Base-by-base conservation (phyloP, 2,797 vertebrate genomes). In the Scarus forsteni region DNA sequence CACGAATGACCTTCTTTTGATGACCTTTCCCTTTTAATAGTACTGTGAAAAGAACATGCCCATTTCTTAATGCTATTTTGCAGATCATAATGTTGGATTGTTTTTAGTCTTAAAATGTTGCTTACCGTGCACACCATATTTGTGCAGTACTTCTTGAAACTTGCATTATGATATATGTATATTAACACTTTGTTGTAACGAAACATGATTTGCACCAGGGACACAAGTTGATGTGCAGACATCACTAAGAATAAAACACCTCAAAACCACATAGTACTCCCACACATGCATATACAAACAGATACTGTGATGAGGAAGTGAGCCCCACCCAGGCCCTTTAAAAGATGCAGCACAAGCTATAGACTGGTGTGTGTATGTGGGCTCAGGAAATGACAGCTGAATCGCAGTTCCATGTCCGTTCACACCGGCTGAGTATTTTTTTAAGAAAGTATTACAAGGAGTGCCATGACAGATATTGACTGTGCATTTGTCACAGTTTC, bases 231-330 rank as follows among this genome's bases (percentile, higher is more conserved):
- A 78, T 86, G 83, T 63, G 77, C 8, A n/a, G 42, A 39, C 39
- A 52, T 54, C 77, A 85, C 83, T 60, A 72, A 27, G 27, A 40
- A 62, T 59, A 36, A n/a, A 71, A 81, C 81, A 85, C 76, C 79
- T 80, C 70, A 7, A 14, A 15, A 81, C 85, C 83, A 46, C 81
- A 86, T 84, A 84, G 80, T 79, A 50, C 74, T 42, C 27, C 27
- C 49, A 52, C 10, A 66, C 67, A 60, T 52, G 61, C 34, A 66
- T 13, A 71, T 38, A 67, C 59, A 78, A 79, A 83, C 83, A 81
- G 75, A 89, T 73, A 78, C 36, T 69, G 60, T 12, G 80, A 87
- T 89, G 86, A 88, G 88, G 88, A 93, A 91, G 86, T 90, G 74
- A 68, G 70, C 91, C 80, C 86, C 92, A 90, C 84, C 87, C 79